A percentile compares a stretch with the other conserved stretches of the same genome.
These are phyloP conservation scores for Cochlearius cochlearius DNA, from an alignment of 2,113 vertebrate genomes.

Conservation along the genomic window DNA sequence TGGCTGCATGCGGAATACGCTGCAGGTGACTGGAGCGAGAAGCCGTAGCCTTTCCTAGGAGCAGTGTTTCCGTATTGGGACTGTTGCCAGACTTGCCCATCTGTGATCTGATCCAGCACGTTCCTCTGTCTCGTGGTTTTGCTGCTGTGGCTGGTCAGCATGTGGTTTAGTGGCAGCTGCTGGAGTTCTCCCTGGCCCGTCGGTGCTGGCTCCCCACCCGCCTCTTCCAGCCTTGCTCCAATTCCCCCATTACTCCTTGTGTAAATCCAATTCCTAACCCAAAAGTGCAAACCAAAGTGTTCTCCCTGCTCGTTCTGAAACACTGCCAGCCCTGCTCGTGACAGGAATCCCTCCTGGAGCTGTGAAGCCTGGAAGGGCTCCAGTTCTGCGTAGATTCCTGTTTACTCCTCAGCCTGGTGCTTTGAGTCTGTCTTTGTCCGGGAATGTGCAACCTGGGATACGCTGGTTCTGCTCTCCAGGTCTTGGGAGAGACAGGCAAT, in stretches of 20 bases:
- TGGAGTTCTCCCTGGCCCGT: not conserved
- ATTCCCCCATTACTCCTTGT: not conserved
- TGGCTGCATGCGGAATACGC: not conserved
- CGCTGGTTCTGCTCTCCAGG: fast-evolving
- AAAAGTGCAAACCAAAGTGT: not conserved
- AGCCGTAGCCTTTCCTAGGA: fast-evolving
- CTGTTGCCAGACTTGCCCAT: slow-evolving; percentile 10
- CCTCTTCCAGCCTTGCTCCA: not conserved
- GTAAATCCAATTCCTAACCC: not conserved
- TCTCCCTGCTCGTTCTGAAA: not conserved
- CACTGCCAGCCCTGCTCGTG: not conserved
- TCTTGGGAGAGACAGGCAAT: not conserved
- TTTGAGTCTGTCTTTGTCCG: not conserved
- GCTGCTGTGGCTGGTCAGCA: not conserved
- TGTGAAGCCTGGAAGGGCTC: slow-evolving; percentile 33
- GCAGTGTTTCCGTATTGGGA: not conserved
- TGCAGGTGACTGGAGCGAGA: not conserved
- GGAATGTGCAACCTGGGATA: not conserved
- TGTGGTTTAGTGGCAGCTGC: not conserved
- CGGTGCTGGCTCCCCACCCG: not conserved
- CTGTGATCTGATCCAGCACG: not conserved
- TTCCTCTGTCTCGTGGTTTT: not conserved
- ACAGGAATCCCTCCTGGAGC: slow-evolving; percentile 37
- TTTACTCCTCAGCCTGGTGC: not conserved
- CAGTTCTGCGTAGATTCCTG: not conserved